Percentiles rank a stretch among this genome's conserved stretches.
phyloP scores from a whole-genome alignment of 2,797 vertebrate species.

The Lepidocolaptes lacrymiger region DNA sequence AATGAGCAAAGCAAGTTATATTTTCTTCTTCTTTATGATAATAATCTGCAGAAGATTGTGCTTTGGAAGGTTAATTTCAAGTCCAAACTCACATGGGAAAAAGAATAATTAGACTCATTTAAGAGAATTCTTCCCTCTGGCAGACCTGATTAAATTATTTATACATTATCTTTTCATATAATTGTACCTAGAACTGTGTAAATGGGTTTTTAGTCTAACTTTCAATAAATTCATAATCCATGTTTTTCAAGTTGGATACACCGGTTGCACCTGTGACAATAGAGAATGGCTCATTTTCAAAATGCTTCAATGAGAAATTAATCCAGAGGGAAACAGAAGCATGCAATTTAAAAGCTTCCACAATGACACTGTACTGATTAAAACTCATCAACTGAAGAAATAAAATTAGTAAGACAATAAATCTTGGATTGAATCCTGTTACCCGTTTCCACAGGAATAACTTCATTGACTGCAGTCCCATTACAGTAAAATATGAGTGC shows the following conservation, averaged over 20 bases:
- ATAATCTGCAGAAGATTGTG: background rate
- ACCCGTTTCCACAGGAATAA: constrained; percentile 19
- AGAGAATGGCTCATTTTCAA: constrained; percentile 24
- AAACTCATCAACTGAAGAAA: constrained; percentile 59
- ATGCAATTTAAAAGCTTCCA: constrained; percentile 28
- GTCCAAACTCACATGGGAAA: constrained; percentile 10
- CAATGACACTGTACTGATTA: constrained; percentile 19
- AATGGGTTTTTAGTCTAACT: background rate
- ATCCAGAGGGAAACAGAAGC: constrained; percentile 25
- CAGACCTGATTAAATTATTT: constrained; percentile 63
- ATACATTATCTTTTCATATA: constrained; percentile 21
- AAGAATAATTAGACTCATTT: constrained; percentile 47
- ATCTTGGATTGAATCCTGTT: constrained; percentile 14
- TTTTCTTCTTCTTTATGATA: background rate
- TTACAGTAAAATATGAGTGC: background rate
- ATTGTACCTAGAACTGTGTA: constrained; percentile 14
- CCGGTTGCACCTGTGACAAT: background rate
- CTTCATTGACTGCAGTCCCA: background rate
- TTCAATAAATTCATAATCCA: constrained; percentile 39
- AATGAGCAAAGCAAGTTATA: background rate
- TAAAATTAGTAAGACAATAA: constrained; percentile 58
- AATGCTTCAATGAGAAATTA: constrained; percentile 41
- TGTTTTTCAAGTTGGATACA: constrained; percentile 11
- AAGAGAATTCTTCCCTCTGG: constrained; percentile 44
- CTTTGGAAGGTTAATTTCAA: constrained; percentile 32